Percentiles rank a stretch among this genome's conserved stretches.
Evolutionary conservation across 2,888 invertebrate species (phyloP).

Genomic region (Digitonthophagus gazella): DNA sequence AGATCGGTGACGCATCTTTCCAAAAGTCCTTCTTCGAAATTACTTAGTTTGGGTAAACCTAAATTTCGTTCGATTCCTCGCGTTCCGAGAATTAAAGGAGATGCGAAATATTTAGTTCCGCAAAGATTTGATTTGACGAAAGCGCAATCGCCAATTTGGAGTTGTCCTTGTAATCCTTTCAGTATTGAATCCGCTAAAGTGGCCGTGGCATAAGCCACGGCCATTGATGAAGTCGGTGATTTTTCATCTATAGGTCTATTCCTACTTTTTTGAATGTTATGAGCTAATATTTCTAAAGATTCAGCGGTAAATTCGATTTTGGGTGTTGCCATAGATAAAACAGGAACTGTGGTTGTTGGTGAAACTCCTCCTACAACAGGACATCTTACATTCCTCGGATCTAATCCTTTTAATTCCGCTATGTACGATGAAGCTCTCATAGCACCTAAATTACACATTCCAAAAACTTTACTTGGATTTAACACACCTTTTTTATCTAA

Average conservation of each 20-base stretch:
- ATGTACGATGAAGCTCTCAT: constrained; percentile 90
- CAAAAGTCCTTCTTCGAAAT: constrained; percentile 76
- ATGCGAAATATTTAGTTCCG: constrained; percentile 87
- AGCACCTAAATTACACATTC: constrained; percentile 92
- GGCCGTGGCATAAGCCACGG: constrained; percentile 94
- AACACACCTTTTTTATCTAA: constrained; percentile 49
- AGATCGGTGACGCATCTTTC: constrained; percentile 85
- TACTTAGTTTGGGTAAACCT: constrained; percentile 78
- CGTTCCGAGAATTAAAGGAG: constrained; percentile 80
- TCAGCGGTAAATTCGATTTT: constrained; percentile 62
- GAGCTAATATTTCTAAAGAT: constrained; percentile 77
- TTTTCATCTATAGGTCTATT: constrained; percentile 92
- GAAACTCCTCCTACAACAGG: constrained; percentile 97
- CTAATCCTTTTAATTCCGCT: constrained; percentile 79
- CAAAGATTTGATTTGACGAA: constrained; percentile 79
- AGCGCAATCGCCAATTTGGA: constrained; percentile 83
- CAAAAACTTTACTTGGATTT: constrained; percentile 87
- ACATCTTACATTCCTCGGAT: constrained; percentile 75
- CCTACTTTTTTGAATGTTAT: constrained; percentile 94
- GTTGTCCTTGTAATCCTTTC: constrained; percentile 77
- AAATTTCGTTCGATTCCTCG: constrained; percentile 87
- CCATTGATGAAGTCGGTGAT: constrained; percentile 93
- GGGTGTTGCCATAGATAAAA: constrained; percentile 86
- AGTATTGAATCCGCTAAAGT: constrained; percentile 79
- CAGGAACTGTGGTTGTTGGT: constrained; percentile 91